Evolutionary conservation across 2,797 vertebrate species (phyloP).

Genomic region (Bradypodion pumilum): DNA sequence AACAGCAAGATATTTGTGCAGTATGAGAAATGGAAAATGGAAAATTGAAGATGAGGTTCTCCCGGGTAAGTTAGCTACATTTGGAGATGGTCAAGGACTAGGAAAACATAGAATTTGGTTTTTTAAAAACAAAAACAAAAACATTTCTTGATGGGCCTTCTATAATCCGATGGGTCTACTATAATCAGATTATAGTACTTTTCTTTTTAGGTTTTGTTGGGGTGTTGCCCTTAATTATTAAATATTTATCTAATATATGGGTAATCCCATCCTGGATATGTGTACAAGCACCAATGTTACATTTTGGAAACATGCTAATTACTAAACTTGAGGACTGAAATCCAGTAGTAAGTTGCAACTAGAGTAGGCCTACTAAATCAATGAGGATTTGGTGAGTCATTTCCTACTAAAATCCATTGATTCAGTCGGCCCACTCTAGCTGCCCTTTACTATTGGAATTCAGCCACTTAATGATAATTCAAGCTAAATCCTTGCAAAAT

Average conservation of each 20-base stretch:
- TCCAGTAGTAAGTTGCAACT: no score
- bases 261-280: not conserved
- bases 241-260: not conserved
- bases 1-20: slow-evolving; percentile 83
- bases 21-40: slow-evolving; percentile 77
- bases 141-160: not conserved
- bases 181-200: not conserved
- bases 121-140: no score
- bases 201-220: not conserved
- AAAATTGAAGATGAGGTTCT: slow-evolving; percentile 82
- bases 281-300: no score
- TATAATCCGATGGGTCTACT: not conserved
- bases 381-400: no score
- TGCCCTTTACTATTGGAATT: no score
- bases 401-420: no score
- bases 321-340: no score
- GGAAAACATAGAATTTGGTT: not conserved
- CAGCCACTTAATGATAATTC: no score
- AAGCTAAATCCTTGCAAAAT: no score
- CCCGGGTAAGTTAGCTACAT: slow-evolving; percentile 78
- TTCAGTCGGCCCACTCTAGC: no score
- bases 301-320: no score
- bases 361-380: no score
- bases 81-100: not conserved
- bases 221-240: not conserved